Percentiles rank a stretch among this genome's conserved stretches.
These are phyloP conservation scores for Avahi laniger DNA, from an alignment of 2,797 vertebrate species.

Conservation along the genomic window DNA sequence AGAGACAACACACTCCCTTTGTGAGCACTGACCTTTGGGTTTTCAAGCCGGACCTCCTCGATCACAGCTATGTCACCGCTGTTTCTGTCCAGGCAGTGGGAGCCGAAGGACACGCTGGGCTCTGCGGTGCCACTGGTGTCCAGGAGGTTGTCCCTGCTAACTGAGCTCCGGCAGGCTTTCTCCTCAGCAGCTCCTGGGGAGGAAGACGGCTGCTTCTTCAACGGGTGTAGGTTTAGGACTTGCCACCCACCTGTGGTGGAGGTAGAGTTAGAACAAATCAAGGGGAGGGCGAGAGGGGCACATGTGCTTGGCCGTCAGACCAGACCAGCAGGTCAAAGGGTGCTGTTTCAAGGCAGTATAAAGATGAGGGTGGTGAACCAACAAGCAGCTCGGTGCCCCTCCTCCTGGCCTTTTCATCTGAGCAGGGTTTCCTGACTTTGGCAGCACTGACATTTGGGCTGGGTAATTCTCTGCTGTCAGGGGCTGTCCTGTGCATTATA, in stretches of 20 bases:
- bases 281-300: background rate
- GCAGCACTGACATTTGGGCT: background rate
- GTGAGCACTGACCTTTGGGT: conserved; percentile 81
- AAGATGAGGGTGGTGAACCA: rapidly evolving
- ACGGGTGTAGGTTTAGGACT: background rate
- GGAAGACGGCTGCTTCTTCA: conserved; percentile 69
- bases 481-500: background rate
- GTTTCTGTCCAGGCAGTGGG: conserved; percentile 41
- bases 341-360: rapidly evolving
- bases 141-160: conserved; percentile 12
- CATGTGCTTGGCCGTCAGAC: background rate
- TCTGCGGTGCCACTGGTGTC: conserved; percentile 76
- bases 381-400: no score
- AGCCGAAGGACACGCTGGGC: background rate
- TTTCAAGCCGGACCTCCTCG: conserved; percentile 83
- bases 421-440: background rate
- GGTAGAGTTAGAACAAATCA: no score
- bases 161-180: conserved; percentile 4
- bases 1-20: rapidly evolving
- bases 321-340: background rate
- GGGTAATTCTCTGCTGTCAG: background rate
- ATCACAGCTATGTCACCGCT: conserved; percentile 82
- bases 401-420: background rate
- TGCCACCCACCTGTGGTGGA: conserved; percentile 61
- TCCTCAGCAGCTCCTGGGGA: conserved; percentile 63